Base-by-base conservation (phyloP, 2,797 vertebrate species). In the Enteromius unitaeniatus region DNA sequence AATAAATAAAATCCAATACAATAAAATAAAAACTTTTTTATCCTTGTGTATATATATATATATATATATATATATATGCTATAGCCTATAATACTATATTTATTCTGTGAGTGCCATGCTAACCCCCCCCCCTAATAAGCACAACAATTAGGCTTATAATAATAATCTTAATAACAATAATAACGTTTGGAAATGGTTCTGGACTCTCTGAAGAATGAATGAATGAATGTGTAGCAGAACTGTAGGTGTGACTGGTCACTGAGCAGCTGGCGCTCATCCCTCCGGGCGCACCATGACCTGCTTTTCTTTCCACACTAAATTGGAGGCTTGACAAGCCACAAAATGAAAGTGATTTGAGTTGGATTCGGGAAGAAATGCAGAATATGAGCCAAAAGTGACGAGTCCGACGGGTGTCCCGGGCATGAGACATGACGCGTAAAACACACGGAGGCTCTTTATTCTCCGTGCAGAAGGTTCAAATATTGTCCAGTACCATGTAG, bases 241-340 rank as follows among this genome's bases (percentile, higher is more conserved):
- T 91, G 65, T 75, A 88, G 84, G 84, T 80, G 72, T 78, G 94
- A 88, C 90, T 89, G 93, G 94, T 93, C 94, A 94, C 91, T 83
- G 90, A 95, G 93, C 93, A 95, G 93, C 94, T 95, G 92, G 90
- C 93, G 90, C 90, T 89, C 87, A 91, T 91, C 91, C 93, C 94
- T 93, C 89, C 88, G 92, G 93, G 91, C 90, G 73, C 87, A 87
- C 60, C 34, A 81, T 93, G 94, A 94, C 94, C 95, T 94, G 91
- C 89, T 95, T 95, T 93, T 93, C 92, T 91, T 89, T 90, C 93
- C 92, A 92, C 93, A 92, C 89, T 91, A 92, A 92, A 93, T 91
- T 90, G 87, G 88, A 92, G 86, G 83, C 90, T 90, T 93, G 94
- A 94, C 94, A 94, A 91, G 91, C 90, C 89, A 88, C 83, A 91